phyloP scores from a whole-genome alignment of 1,140 invertebrate genomes.

The Bombus confusus region DNA sequence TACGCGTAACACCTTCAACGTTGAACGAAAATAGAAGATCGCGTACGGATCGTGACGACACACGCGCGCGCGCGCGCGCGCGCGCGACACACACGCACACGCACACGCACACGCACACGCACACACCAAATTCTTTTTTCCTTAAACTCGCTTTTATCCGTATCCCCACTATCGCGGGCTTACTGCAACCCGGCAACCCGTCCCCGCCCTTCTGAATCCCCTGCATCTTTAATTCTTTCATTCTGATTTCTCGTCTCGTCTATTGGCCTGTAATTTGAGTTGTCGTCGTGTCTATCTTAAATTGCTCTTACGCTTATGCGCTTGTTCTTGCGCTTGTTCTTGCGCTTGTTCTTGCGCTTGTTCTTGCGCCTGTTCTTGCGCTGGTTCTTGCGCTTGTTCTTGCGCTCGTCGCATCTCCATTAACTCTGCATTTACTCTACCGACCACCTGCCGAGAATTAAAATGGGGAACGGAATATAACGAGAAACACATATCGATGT shows the following conservation, averaged over 20 bases:
- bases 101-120: too few relatives aligned
- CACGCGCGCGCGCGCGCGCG: rapidly evolving
- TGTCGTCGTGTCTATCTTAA: not conserved
- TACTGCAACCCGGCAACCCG: too few relatives aligned
- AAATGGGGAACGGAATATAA: not conserved
- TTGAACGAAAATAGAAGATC: not conserved
- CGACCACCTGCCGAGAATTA: not conserved
- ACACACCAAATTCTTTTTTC: not conserved
- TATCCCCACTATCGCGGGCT: too few relatives aligned
- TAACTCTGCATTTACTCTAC: not conserved
- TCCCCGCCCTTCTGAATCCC: too few relatives aligned
- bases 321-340: not conserved
- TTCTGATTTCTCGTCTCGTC: too few relatives aligned
- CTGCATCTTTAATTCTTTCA: not conserved
- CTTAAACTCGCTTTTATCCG: not conserved
- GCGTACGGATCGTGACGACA: not conserved
- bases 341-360: not conserved
- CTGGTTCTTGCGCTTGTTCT: too few relatives aligned
- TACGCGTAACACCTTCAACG: conserved; percentile 1
- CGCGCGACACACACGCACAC: too few relatives aligned
- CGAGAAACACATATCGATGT: not conserved
- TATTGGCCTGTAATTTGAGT: not conserved
- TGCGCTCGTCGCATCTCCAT: not conserved
- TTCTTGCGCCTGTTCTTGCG: too few relatives aligned
- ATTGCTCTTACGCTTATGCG: not conserved